Evolutionary conservation across 2,797 vertebrate species (phyloP), one percentile per base, ranked within the genome.

Genomic region (Acrossocheilus fasciatus): DNA sequence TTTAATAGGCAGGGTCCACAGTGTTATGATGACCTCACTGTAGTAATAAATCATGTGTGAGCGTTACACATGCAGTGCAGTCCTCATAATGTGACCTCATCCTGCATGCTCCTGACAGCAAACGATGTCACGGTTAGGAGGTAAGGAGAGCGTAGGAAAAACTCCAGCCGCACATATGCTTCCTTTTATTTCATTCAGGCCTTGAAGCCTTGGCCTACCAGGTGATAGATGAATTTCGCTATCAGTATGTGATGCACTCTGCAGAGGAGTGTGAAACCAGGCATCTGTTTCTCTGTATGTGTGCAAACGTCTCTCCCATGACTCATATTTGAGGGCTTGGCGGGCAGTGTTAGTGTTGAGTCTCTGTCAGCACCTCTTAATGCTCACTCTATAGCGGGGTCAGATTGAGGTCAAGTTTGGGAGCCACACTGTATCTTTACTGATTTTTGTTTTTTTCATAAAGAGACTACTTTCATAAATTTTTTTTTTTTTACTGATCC

Each of bases 301-400:
- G 54, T 73, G 69, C 36, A 17, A 45, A 87, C 15, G 88, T 88
- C 90, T 94, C 89, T 91, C 91, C 89, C 91, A 91, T 93, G 90
- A 94, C 92, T 92, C 89, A 91, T 91, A 91, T 93, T 92, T 90
- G 91, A 90, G 89, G 91, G 85, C 90, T 92, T 72, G 83, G 30
- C 1, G 72, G 87, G 62, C 62, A 83, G 68, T 87, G 86, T 84
- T 88, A 75, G 90, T 70, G 26, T 85, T 72, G 89, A 76, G 75
- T 89, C 90, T 77, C 81, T 91, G 91, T 90, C 92, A 91, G 89
- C 89, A 70, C 87, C 91, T 57, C 0, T 87, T 45, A 39, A 90
- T 86, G 88, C 41, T 47, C 26, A 39, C 47, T 80, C 17, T 57
- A 70, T 57, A 45, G 82, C 84, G 66, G 83, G 68, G 78, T 85